Percentiles rank a stretch among this genome's conserved stretches.
Conservation (phyloP, 2,888 invertebrate species). For the Hipparchia sbordonii region DNA sequence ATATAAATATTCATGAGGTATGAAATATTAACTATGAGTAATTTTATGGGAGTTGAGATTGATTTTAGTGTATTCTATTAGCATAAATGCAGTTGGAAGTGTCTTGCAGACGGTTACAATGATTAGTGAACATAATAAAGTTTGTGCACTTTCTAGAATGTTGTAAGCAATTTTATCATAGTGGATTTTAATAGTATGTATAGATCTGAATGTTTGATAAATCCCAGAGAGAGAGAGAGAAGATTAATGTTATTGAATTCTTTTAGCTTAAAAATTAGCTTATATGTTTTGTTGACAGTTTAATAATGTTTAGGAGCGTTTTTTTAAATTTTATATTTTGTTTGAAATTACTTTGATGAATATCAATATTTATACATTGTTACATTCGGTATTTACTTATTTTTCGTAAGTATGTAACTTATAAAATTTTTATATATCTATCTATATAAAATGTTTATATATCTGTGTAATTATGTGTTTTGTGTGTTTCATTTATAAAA, state of each 20-base stretch:
- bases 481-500: no score
- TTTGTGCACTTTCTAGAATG: slow-evolving; percentile 16
- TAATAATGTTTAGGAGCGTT: neutral
- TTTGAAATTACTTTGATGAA: neutral
- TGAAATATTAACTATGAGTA: slow-evolving; percentile 35
- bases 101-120: slow-evolving; percentile 24
- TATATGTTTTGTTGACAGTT: neutral
- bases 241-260: neutral
- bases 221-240: neutral
- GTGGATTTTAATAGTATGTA: neutral
- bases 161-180: slow-evolving; percentile 1
- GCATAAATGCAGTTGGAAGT: slow-evolving; percentile 32
- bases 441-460: no score
- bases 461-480: no score
- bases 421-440: no score
- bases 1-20: slow-evolving; percentile 33
- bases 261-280: neutral
- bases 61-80: slow-evolving; percentile 37
- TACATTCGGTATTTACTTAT: no score
- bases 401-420: no score
- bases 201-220: neutral
- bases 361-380: neutral
- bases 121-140: slow-evolving; percentile 29
- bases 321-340: no score
- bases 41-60: slow-evolving; percentile 39